Conservation (phyloP, 2,888 invertebrate genomes). For the Trichogramma evanescens region DNA sequence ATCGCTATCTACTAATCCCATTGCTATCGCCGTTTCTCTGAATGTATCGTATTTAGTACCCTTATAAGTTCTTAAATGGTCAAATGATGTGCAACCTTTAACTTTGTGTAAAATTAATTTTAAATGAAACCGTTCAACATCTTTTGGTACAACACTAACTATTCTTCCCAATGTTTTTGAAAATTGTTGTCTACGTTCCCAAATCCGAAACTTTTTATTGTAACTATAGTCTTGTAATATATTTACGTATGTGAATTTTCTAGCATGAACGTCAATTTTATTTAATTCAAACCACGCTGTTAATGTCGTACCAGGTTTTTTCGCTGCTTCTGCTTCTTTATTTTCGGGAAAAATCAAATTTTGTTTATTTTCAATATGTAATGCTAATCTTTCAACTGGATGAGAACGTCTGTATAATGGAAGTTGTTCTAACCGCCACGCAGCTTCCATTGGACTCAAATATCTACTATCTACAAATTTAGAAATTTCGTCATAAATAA, state of each 20-base stretch:
- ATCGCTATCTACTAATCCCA: conserved; percentile 12
- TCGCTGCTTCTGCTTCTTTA: conserved; percentile 7
- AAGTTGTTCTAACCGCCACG: conserved; percentile 22
- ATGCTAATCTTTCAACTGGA: conserved; percentile 16
- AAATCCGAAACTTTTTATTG: not conserved
- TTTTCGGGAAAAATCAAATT: conserved; percentile 17
- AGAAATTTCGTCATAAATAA: conserved; percentile 4
- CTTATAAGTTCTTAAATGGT: conserved; percentile 27
- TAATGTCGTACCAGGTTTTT: conserved; percentile 11
- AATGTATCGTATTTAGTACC: conserved; percentile 6
- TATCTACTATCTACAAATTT: conserved; percentile 17
- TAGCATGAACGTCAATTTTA: not conserved
- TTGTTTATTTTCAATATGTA: conserved; percentile 22
- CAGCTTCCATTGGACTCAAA: conserved; percentile 20
- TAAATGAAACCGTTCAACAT: conserved; percentile 17
- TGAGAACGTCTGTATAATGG: conserved; percentile 19
- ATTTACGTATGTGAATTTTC: conserved; percentile 1
- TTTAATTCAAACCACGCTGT: conserved; percentile 19
- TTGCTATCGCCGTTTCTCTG: conserved; percentile 9
- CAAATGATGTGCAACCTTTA: conserved; percentile 30
- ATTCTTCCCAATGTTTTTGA: conserved; percentile 15
- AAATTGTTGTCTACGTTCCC: conserved; percentile 3
- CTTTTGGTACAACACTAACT: conserved; percentile 13
- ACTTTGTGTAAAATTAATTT: conserved; percentile 10
- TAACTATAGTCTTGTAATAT: conserved; percentile 2